Evolutionary conservation across 2,797 vertebrate species (phyloP).

Genomic region (Rallus crepitans): DNA sequence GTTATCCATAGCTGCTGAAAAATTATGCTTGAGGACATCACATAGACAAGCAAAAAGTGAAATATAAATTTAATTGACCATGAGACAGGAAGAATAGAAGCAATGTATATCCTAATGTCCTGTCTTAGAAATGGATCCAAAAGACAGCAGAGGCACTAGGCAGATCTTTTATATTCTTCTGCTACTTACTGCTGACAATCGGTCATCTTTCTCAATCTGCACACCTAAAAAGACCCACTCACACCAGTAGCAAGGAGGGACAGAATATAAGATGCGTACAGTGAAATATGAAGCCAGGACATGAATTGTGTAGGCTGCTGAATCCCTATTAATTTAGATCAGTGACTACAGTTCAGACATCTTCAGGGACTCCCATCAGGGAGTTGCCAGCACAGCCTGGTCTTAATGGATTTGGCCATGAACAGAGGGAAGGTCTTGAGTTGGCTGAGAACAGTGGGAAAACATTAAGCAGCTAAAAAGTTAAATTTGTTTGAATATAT

Average conservation of each 20-base stretch:
- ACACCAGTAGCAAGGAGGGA: not conserved
- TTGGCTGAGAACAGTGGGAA: not conserved
- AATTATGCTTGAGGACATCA: not conserved
- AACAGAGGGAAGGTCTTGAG: not conserved
- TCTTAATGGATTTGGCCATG: not conserved
- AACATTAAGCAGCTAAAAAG: not conserved
- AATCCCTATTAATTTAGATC: not conserved
- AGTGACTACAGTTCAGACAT: not conserved
- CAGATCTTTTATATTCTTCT: not conserved
- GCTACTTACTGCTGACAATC: not conserved
- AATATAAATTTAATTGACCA: not conserved
- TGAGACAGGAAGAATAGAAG: not conserved
- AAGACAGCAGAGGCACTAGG: not conserved
- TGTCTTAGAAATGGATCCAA: not conserved
- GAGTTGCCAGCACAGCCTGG: not conserved
- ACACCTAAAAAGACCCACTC: not conserved
- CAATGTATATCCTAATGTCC: not conserved
- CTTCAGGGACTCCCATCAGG: not conserved
- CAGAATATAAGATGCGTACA: not conserved
- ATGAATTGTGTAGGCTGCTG: not conserved
- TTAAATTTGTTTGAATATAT: not conserved
- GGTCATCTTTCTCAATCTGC: not conserved
- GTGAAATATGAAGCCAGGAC: not conserved
- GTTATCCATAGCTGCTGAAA: not conserved
- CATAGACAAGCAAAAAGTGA: not conserved